Base-by-base conservation (phyloP, 2,113 vertebrate genomes). In the Dipodomys stephensi region DNA sequence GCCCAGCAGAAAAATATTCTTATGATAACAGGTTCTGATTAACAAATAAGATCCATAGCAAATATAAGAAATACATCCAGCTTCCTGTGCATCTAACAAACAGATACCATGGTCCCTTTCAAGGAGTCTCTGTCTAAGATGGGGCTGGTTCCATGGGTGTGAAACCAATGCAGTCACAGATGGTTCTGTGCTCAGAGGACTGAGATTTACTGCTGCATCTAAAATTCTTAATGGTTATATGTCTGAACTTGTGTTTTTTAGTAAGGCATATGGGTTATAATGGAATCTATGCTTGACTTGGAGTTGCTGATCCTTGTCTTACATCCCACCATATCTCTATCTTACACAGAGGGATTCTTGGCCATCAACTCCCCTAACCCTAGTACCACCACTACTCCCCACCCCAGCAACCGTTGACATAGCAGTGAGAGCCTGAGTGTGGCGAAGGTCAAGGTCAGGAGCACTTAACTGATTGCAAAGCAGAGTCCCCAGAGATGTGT, bases 161-260 rank as follows among this genome's bases (percentile, higher is more conserved):
- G n/a, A 22, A 90, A 76, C 5, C 13, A 49, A 1, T 8, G 12
- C 0, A 22, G 27, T 53, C 7, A 82, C 9, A 57, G 0, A 8
- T 11, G 20, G 1, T 46, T 20, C 32, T 12, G 1, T 0, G 4
- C 12, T 32, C 35, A 78, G 8, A 76, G 28, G 44, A 20, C 39
- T 84, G 94, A 35, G 22, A 2, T 57, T 93, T 65, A 95, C 27
- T 79, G 35, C 5, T 62, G 19, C 49, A 1, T 27, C 69, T 82
- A 71, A 85, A 86, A 57, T 57, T 57, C 53, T 16, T 53, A 44
- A 72, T 73, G 12, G 13, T 39, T 76, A 87, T 80, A 62, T 64
- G 22, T 88, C 65, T 93, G 62, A 30, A 71, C 77, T 65, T 81
- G 73, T 79, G 25, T 91, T 88, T 78, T 93, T 27, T 32, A 60